Evolutionary conservation across 2,888 invertebrate species (phyloP).

Genomic region (Temnothorax ravouxi): DNA sequence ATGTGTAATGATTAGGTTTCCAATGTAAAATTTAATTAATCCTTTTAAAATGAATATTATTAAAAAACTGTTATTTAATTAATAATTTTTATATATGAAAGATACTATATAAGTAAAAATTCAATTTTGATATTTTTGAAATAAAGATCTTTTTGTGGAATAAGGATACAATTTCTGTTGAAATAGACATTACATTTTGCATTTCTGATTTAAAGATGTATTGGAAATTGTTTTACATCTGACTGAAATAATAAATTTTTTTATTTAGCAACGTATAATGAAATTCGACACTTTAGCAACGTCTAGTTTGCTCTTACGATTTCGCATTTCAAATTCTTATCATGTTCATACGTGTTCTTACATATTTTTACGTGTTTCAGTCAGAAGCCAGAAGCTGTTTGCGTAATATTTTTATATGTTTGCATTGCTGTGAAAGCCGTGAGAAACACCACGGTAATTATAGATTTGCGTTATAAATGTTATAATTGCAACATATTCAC

Average conservation of each 20-base stretch:
- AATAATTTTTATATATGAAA: neutral
- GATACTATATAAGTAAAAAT: neutral
- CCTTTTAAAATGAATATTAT: neutral
- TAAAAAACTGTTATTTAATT: neutral
- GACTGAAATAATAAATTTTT: neutral
- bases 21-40: neutral
- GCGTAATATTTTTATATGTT: slow-evolving; percentile 34
- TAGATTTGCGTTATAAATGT: neutral
- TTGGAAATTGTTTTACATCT: neutral
- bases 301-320: neutral
- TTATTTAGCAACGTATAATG: neutral
- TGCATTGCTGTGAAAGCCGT: neutral
- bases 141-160: neutral
- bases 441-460: neutral
- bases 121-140: neutral
- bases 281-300: neutral
- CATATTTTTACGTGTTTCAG: slow-evolving; percentile 1
- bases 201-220: neutral
- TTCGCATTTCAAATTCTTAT: neutral
- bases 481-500: neutral
- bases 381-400: neutral
- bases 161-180: neutral
- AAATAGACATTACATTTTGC: neutral
- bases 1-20: neutral
- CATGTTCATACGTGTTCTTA: neutral